Evolutionary conservation across 2,113 vertebrate genomes (phyloP).

Genomic region (Motacilla tschutschensis): DNA sequence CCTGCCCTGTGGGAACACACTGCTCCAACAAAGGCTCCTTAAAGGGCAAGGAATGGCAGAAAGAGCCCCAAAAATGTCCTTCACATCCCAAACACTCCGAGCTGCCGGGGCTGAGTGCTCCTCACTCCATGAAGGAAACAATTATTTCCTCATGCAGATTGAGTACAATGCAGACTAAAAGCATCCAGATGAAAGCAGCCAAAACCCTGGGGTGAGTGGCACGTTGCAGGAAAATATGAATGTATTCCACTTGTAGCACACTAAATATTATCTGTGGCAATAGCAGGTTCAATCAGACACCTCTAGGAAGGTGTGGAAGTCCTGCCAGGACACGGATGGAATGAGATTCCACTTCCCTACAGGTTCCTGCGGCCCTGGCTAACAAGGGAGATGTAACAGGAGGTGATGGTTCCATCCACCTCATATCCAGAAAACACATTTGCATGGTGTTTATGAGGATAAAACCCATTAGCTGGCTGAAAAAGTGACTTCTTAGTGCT

Average conservation of each 20-base stretch:
- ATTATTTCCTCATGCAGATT: rapidly evolving
- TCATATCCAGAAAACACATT: background rate
- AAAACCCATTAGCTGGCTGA: background rate
- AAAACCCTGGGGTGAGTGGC: background rate
- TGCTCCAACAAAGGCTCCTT: background rate
- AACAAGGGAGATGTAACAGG: background rate
- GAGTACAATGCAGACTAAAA: background rate
- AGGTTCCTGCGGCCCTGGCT: background rate
- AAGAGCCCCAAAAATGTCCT: background rate
- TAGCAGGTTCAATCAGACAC: background rate
- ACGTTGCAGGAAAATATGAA: background rate
- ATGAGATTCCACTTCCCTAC: background rate
- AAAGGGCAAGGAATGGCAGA: background rate
- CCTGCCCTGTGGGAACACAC: background rate
- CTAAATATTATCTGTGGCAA: background rate
- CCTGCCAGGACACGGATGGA: background rate
- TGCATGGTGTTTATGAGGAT: background rate
- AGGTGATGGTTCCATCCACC: background rate
- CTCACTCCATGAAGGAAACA: background rate
- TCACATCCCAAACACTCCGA: rapidly evolving
- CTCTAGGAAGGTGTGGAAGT: background rate
- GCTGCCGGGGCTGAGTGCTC: background rate
- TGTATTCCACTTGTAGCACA: background rate
- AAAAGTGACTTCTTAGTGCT: background rate
- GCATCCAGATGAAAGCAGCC: background rate